A percentile compares a stretch with the other conserved stretches of the same genome.
These are phyloP conservation scores for Nettapus auritus DNA, from an alignment of 2,113 vertebrate genomes.

Conservation along the genomic window DNA sequence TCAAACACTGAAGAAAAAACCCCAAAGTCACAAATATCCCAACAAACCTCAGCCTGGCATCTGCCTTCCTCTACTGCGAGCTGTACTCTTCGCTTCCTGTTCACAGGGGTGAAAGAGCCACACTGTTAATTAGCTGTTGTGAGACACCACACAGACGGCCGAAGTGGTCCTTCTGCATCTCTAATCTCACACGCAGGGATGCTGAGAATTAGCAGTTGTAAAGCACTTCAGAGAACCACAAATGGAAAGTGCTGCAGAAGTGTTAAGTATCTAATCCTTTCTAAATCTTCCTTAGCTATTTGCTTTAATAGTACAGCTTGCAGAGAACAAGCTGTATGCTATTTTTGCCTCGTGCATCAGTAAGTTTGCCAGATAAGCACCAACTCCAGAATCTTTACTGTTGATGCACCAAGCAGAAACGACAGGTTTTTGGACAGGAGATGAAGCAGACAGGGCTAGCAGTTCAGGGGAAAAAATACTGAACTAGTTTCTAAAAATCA, in stretches of 20 bases:
- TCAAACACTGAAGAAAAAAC: not conserved
- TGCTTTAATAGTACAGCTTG: conserved; percentile 17
- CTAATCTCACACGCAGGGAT: not conserved
- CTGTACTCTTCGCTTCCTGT: not conserved
- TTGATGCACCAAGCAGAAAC: not conserved
- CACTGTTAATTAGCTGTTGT: not conserved
- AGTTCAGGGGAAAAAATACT: not conserved
- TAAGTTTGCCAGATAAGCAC: conserved; percentile 32
- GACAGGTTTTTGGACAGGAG: not conserved
- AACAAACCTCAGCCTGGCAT: not conserved
- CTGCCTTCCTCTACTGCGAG: not conserved
- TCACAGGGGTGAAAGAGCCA: not conserved
- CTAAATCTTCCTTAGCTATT: conserved; percentile 36
- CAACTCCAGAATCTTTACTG: not conserved
- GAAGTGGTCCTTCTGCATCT: not conserved
- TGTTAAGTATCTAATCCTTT: conserved; percentile 39
- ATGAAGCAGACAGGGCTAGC: not conserved
- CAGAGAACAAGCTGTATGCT: not conserved
- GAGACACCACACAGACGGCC: not conserved
- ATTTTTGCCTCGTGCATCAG: conserved; percentile 6
- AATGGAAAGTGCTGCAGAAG: not conserved
- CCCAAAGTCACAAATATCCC: conserved; percentile 2
- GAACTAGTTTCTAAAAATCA: not conserved
- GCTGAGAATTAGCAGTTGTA: not conserved
- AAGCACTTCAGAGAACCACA: conserved; percentile 47